Base-by-base conservation (phyloP, 2,797 vertebrate species). In the Malacoctenus gilli region DNA sequence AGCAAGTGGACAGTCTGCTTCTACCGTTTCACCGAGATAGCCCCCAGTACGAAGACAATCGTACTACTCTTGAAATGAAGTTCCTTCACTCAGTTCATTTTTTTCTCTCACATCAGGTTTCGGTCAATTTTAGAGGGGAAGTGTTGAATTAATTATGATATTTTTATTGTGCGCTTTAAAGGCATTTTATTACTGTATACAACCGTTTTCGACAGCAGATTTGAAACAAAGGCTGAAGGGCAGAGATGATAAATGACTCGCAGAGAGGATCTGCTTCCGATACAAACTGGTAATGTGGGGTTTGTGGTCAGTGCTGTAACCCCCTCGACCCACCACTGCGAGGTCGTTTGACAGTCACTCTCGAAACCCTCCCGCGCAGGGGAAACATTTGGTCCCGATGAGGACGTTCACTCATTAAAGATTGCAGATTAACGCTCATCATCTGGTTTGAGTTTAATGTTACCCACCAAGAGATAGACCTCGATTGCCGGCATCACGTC, bases 1-100 rank as follows among this genome's bases (percentile, higher is more conserved):
- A 57, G 47, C 63, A 57, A 70, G 68, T 56, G 56, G 69, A 47
- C 28, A 21, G 40, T 44, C 25, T 8, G 12, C 46, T 44, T 52
- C 64, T 38, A 53, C 15, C n/a, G 14, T 41, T 2, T 39, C 51
- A 35, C 23, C 23, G 25, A 30, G 59, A 43, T n/a, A 48, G 53
- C 18, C 20, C 59, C 5, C 9, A 4, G 25, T 28, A 28, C n/a
- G n/a, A n/a, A n/a, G n/a, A n/a, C 6, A 28, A 28, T 28, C 5
- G 25, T 28, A 9, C 25, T 6, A 28, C 4, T 9, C 25, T 28
- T 9, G 2, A 1, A n/a, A n/a, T n/a, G n/a, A n/a, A n/a, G n/a
- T n/a, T n/a, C n/a, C n/a, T n/a, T n/a, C n/a, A n/a, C n/a, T n/a
- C n/a, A n/a, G n/a, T n/a, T n/a, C n/a, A n/a, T n/a, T n/a, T n/a